Evolutionary conservation across 1,140 invertebrate species (phyloP).

Genomic region (Popillia japonica): DNA sequence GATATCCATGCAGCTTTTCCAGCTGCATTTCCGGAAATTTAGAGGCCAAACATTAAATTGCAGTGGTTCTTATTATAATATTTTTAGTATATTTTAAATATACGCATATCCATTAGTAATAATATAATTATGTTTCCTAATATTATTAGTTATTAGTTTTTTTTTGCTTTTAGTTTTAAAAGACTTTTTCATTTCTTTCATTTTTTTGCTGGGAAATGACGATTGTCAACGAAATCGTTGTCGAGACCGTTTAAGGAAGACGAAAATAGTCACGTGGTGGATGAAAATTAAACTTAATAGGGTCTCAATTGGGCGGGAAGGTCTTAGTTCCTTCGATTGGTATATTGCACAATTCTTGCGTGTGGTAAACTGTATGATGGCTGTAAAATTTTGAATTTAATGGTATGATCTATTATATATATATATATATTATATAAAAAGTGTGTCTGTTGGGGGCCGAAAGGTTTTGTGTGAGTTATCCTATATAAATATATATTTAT

Average conservation of each 20-base stretch:
- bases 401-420: conserved; percentile 30
- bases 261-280: conserved; percentile 57
- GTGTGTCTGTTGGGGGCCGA: neutral
- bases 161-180: neutral
- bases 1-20: conserved; percentile 55
- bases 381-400: conserved; percentile 52
- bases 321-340: conserved; percentile 23
- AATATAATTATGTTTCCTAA: conserved; percentile 22
- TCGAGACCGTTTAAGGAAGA: conserved; percentile 56
- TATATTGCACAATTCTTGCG: conserved; percentile 45
- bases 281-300: conserved; percentile 57
- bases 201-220: conserved; percentile 43
- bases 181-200: conserved; percentile 10
- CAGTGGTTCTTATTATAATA: conserved; percentile 47
- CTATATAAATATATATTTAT: conserved; percentile 20
- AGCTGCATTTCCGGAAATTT: conserved; percentile 61
- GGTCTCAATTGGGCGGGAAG: conserved; percentile 43
- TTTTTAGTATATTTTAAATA: conserved; percentile 10
- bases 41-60: conserved; percentile 58
- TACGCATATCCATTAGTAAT: neutral
- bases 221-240: conserved; percentile 54
- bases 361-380: conserved; percentile 45
- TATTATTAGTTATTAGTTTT: conserved; percentile 31
- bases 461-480: conserved; percentile 28
- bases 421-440: conserved; percentile 11